phyloP scores from a whole-genome alignment of 2,113 vertebrate species.

The Sylvia atricapilla region DNA sequence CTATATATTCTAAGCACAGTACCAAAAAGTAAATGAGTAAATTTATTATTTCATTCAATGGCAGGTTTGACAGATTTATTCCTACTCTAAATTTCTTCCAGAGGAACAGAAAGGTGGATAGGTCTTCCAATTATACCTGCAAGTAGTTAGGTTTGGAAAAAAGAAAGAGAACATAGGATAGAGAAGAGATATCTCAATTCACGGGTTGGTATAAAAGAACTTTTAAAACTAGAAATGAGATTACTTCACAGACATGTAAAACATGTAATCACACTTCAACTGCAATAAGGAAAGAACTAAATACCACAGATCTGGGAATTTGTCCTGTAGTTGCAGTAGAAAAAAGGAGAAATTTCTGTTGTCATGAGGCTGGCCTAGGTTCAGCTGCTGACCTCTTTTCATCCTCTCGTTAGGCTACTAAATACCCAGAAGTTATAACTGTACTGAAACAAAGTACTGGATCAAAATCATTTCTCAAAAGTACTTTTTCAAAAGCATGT shows the following conservation, averaged over 20 bases:
- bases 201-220: background rate
- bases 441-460: conserved; percentile 18
- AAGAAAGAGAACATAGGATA: background rate
- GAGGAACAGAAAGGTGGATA: conserved; percentile 10
- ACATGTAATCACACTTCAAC: conserved; percentile 13
- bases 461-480: conserved; percentile 21
- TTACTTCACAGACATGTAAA: background rate
- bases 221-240: background rate
- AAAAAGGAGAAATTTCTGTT: conserved; percentile 33
- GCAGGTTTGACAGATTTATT: conserved; percentile 38
- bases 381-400: conserved; percentile 38
- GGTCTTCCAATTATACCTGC: conserved; percentile 7
- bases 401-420: conserved; percentile 43
- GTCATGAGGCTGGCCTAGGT: conserved; percentile 39
- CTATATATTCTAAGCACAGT: background rate
- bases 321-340: conserved; percentile 1
- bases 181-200: background rate
- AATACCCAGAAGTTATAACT: conserved; percentile 46
- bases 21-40: conserved; percentile 13
- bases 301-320: background rate
- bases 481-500: background rate
- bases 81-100: conserved; percentile 36
- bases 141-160: conserved; percentile 9
- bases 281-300: conserved; percentile 49
- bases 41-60: conserved; percentile 26